These are phyloP conservation scores for Chelon labrosus DNA, from an alignment of 2,797 vertebrate genomes.

Conservation along the genomic window DNA sequence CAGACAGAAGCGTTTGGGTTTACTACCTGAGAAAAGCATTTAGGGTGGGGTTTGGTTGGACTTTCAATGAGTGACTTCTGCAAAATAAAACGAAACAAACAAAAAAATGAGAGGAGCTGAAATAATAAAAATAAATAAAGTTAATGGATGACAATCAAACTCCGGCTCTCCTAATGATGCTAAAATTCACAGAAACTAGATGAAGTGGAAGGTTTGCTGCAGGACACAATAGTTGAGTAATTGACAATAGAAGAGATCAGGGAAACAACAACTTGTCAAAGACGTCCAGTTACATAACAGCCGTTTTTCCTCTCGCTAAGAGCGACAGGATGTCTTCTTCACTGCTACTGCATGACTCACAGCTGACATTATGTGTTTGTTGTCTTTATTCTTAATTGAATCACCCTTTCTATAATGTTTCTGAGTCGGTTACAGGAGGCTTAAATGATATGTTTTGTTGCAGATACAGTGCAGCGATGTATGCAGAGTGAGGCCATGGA, in stretches of 20 bases:
- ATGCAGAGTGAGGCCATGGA: background rate
- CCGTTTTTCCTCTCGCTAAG: constrained; percentile 20
- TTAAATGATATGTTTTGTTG: constrained; percentile 19
- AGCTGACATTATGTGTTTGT: constrained; percentile 26
- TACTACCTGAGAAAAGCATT: constrained; percentile 93
- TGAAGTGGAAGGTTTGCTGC: constrained; percentile 14
- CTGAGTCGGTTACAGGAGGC: background rate
- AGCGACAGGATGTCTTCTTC: constrained; percentile 8
- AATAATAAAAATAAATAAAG: constrained; percentile 31
- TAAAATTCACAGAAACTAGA: background rate
- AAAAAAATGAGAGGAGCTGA: constrained; percentile 46
- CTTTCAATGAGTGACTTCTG: constrained; percentile 93
- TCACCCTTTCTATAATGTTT: background rate
- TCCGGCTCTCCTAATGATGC: constrained; percentile 4
- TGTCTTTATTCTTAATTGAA: constrained; percentile 29
- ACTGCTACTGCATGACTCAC: constrained; percentile 28
- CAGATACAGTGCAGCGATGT: constrained; percentile 31
- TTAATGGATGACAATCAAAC: constrained; percentile 23
- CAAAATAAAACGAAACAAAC: constrained; percentile 90
- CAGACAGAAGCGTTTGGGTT: constrained; percentile 46
- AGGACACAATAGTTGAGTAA: constrained; percentile 9
- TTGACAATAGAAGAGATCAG: constrained; percentile 4
- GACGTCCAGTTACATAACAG: constrained; percentile 9
- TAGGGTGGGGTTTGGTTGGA: constrained; percentile 88
- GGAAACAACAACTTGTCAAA: constrained; percentile 25